Percentiles rank a stretch among this genome's conserved stretches.
These are phyloP conservation scores for Proctacanthus coquilletti DNA, from an alignment of 1,140 invertebrate genomes.

Conservation along the genomic window DNA sequence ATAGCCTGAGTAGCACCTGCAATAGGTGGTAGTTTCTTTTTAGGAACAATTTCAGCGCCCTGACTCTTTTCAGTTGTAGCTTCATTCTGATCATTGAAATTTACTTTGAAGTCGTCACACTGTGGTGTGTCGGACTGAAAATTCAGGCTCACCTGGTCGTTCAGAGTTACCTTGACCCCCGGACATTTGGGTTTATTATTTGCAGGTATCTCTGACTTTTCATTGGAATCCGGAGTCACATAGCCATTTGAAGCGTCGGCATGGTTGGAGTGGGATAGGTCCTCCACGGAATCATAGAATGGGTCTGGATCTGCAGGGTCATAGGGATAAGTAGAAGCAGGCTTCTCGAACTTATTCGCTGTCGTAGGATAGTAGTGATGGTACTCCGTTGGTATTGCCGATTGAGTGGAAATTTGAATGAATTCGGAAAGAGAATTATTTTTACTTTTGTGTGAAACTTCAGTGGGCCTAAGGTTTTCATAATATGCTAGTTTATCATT, in stretches of 20 bases:
- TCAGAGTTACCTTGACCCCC: background rate
- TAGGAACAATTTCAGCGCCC: background rate
- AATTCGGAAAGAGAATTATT: background rate
- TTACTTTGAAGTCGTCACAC: background rate
- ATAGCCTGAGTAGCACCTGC: background rate
- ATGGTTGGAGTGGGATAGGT: background rate
- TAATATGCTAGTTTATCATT: too few relatives aligned
- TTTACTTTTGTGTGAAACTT: background rate
- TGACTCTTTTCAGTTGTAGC: background rate
- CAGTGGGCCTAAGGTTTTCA: too few relatives aligned
- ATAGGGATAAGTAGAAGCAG: background rate
- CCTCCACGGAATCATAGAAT: background rate
- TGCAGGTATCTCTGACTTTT: background rate
- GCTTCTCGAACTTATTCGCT: background rate
- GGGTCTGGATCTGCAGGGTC: conserved; percentile 5
- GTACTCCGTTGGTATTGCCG: background rate
- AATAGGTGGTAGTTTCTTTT: background rate
- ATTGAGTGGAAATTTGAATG: background rate
- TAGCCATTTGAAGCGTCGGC: background rate
- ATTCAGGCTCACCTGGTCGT: background rate
- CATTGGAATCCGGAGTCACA: background rate
- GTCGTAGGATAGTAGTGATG: background rate
- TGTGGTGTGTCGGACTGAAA: background rate
- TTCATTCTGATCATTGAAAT: background rate
- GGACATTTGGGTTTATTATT: background rate